phyloP scores from a whole-genome alignment of 2,797 vertebrate genomes.

The Oreochromis mossambicus region DNA sequence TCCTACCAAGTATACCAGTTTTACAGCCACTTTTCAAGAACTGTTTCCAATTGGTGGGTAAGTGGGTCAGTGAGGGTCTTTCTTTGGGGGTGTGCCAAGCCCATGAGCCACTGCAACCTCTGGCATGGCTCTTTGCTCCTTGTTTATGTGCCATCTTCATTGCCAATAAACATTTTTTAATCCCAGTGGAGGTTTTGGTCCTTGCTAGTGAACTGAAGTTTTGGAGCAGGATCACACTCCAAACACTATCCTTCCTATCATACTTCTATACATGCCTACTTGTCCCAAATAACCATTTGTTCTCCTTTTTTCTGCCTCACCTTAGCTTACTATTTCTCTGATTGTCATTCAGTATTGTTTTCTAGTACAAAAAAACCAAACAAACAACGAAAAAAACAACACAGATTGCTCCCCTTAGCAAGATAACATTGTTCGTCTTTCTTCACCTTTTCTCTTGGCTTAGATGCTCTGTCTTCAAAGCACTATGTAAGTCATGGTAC shows the following conservation, averaged over 20 bases:
- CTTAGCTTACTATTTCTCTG: neutral
- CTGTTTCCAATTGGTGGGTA: neutral
- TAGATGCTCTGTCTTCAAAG: neutral
- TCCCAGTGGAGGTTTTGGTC: neutral
- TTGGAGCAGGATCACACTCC: neutral
- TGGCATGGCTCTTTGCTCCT: neutral
- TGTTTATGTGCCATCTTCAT: neutral
- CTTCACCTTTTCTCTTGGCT: neutral
- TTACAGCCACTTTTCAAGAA: neutral
- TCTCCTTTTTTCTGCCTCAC: neutral
- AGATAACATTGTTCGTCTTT: neutral
- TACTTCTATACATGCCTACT: neutral
- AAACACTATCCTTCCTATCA: neutral
- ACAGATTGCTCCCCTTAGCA: neutral
- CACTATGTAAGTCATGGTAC: neutral
- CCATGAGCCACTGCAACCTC: neutral
- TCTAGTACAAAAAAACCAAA: neutral
- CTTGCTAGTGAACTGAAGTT: neutral
- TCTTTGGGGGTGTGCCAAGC: neutral
- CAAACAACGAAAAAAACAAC: neutral
- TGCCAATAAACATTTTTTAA: neutral
- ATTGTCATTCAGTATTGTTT: neutral
- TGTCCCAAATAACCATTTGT: neutral
- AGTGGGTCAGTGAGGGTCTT: neutral
- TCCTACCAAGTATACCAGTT: neutral